These are phyloP conservation scores for Monopis laevigella DNA, from an alignment of 2,888 invertebrate species.

Conservation along the genomic window DNA sequence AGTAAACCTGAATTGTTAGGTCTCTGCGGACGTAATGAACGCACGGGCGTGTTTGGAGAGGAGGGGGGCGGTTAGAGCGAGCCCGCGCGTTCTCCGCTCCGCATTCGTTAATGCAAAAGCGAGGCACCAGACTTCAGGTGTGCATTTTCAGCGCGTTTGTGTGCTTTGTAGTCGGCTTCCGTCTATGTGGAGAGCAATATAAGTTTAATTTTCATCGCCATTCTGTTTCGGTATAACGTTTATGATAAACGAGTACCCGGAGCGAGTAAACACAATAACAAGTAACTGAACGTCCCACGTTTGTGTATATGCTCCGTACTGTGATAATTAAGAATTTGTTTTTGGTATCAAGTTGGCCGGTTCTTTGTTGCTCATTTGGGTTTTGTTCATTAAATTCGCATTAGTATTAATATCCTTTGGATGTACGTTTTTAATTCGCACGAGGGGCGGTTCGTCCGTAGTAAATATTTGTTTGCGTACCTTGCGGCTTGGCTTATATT, in stretches of 20 bases:
- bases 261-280: conserved; percentile 4
- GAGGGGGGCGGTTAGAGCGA: conserved; percentile 36
- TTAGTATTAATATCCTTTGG: conserved; percentile 53
- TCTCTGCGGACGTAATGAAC: conserved; percentile 64
- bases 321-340: conserved; percentile 5
- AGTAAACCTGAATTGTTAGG: conserved; percentile 67
- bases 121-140: conserved; percentile 59
- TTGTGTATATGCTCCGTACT: not conserved
- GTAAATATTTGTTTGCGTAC: conserved; percentile 51
- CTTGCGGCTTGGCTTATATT: no score
- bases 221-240: conserved; percentile 9
- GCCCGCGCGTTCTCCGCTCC: conserved; percentile 59
- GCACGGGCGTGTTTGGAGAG: conserved; percentile 49
- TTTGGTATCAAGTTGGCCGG: not conserved
- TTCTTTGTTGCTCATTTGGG: conserved; percentile 5
- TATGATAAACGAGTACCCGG: conserved; percentile 10
- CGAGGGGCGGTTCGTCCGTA: conserved; percentile 54
- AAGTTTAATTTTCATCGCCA: conserved; percentile 12
- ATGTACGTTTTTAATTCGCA: conserved; percentile 50
- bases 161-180: conserved; percentile 59
- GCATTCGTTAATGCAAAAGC: conserved; percentile 68
- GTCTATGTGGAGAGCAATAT: conserved; percentile 49
- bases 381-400: conserved; percentile 67
- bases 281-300: no score
- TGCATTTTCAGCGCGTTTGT: conserved; percentile 62